Percentiles rank a stretch among this genome's conserved stretches.
These are phyloP conservation scores for Catocala fraxini DNA, from an alignment of 2,888 invertebrate genomes.

Conservation along the genomic window DNA sequence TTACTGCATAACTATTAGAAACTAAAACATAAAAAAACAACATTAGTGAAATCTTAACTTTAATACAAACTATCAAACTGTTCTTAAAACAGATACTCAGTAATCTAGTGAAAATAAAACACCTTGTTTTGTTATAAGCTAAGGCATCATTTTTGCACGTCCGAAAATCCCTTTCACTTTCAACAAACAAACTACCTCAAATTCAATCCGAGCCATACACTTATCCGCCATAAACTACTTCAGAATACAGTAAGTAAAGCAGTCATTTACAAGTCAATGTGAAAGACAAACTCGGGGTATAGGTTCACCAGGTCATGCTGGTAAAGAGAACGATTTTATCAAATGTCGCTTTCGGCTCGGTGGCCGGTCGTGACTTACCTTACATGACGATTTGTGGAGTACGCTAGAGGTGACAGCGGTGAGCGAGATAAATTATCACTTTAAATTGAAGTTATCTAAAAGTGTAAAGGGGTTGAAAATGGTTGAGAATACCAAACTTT, in stretches of 20 bases:
- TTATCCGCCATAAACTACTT: conserved; percentile 26
- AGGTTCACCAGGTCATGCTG: conserved; percentile 73
- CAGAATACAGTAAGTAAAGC: conserved; percentile 38
- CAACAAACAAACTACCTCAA: conserved; percentile 15
- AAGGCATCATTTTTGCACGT: neutral
- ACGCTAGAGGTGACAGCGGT: conserved; percentile 43
- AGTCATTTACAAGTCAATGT: conserved; percentile 54
- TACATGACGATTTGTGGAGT: conserved; percentile 63
- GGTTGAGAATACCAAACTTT: no score
- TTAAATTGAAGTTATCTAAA: neutral
- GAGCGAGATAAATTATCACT: neutral
- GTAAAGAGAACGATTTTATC: conserved; percentile 84
- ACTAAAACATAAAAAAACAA: no score
- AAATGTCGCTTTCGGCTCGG: conserved; percentile 81
- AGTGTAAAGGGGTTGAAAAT: no score
- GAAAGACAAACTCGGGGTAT: conserved; percentile 66
- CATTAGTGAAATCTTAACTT: no score
- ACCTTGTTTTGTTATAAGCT: no score
- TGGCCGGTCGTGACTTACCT: conserved; percentile 85
- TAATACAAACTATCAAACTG: no score
- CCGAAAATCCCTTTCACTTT: conserved; percentile 15
- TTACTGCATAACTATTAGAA: no score
- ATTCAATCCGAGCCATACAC: conserved; percentile 12
- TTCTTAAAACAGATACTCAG: no score
- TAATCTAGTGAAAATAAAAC: no score